Base-by-base conservation (phyloP, 2,888 invertebrate genomes). In the Hoplodrina ambigua region DNA sequence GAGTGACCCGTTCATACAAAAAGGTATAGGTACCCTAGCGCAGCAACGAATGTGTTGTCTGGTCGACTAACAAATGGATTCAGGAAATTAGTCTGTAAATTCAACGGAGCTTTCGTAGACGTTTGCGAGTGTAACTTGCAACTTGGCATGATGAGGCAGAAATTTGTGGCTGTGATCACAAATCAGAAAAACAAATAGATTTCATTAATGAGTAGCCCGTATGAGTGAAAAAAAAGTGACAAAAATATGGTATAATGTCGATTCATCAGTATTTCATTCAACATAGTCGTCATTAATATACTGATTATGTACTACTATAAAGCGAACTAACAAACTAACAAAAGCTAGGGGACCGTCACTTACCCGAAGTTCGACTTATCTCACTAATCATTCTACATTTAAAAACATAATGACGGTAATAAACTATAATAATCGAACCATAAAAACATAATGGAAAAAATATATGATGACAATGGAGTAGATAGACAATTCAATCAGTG, bases 401-500 rank as follows among this genome's bases (percentile, higher is more conserved):
- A 77, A 69, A 73, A 72, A 68, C 64, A 79, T 79, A 83, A 82
- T 80, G 67, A 77, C 44, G 52, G 83, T 70, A 80, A 83, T 84
- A 83, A 77, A 81, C 46, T 65, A 56, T 73, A 87, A 85, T 85
- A 82, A 85, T 86, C 57, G 80, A 81, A 73, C 69, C 74, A 85
- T 85, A 86, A 88, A 88, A 89, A 86, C 78, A 64, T 71, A 82
- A 84, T 85, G 86, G 81, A 83, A 83, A 82, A 81, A 81, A 86
- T 79, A 81, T 82, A 81, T 79, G 81, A 82, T 76, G 84, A 92
- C 92, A 93, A 93, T 93, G 78, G 89, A 79, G 75, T 82, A 83
- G 89, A 93, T 91, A 86, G 89, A 88, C 82, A 86, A 88, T 89
- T 90, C 91, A 92, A 93, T 94, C 93, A 88, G 87, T 87, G 89